phyloP scores from a whole-genome alignment of 2,888 invertebrate species.

The Chromoteleia sp. region DNA sequence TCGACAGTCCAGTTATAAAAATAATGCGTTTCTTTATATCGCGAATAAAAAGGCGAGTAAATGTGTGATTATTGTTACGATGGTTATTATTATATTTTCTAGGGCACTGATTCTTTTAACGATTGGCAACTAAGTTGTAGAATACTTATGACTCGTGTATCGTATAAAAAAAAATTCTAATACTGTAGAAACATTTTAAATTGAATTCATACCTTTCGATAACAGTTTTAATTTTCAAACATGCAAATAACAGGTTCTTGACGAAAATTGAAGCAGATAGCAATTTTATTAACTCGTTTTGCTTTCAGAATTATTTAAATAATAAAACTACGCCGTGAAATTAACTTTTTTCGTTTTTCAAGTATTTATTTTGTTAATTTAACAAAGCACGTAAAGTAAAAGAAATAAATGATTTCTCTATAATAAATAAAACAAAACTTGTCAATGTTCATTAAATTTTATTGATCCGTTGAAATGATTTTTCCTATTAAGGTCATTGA shows the following conservation, averaged over 20 bases:
- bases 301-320: too few species aligned
- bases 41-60: slow-evolving; percentile 25
- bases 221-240: too few species aligned
- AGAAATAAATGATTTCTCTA: too few species aligned
- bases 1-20: slow-evolving; percentile 51
- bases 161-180: background rate
- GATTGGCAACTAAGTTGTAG: slow-evolving; percentile 23
- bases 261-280: too few species aligned
- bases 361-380: background rate
- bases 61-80: slow-evolving; percentile 37
- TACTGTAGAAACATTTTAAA: background rate
- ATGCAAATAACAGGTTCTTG: too few species aligned
- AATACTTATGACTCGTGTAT: slow-evolving; percentile 6
- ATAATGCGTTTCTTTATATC: slow-evolving; percentile 37
- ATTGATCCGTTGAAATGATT: slow-evolving; percentile 34
- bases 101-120: slow-evolving; percentile 13
- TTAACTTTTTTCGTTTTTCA: too few species aligned
- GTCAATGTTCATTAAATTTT: slow-evolving; percentile 6
- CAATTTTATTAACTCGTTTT: too few species aligned
- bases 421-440: too few species aligned
- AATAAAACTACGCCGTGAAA: too few species aligned
- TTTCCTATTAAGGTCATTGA: slow-evolving; percentile 63
- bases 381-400: background rate
- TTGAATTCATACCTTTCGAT: background rate
- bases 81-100: slow-evolving; percentile 40